These are phyloP conservation scores for Drosophila maculinotata DNA, from an alignment of 2,888 invertebrate species.

Conservation along the genomic window DNA sequence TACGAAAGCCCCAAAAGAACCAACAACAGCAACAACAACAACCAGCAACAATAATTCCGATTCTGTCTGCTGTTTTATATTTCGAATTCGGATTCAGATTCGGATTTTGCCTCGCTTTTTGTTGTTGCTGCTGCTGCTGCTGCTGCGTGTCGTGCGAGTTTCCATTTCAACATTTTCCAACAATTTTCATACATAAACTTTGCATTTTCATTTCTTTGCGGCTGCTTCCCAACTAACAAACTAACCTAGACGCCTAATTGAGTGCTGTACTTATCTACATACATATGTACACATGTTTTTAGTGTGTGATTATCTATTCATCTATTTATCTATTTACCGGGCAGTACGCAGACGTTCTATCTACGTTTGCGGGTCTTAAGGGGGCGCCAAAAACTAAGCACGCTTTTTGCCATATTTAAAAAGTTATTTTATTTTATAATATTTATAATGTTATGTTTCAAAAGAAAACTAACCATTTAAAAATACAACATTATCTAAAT, in stretches of 20 bases:
- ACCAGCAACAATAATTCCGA: constrained; percentile 4
- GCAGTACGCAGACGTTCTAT: constrained; percentile 47
- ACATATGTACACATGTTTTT: constrained; percentile 3
- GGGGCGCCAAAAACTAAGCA: constrained; percentile 15
- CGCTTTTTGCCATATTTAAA: too few species aligned
- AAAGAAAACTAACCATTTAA: too few species aligned
- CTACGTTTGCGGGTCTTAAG: not conserved
- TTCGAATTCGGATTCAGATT: constrained; percentile 15
- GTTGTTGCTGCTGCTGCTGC: constrained; percentile 10
- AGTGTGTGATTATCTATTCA: not conserved
- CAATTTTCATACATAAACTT: constrained; percentile 75
- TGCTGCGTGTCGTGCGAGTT: constrained; percentile 65
- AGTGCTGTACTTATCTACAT: constrained; percentile 34
- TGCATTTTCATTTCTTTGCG: constrained; percentile 50
- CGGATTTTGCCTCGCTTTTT: constrained; percentile 18
- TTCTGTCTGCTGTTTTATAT: constrained; percentile 47
- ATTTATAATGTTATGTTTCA: too few species aligned
- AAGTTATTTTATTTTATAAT: too few species aligned
- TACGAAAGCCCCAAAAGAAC: constrained; percentile 51
- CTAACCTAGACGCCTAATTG: constrained; percentile 65
- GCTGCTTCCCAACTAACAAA: constrained; percentile 10
- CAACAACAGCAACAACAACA: constrained; percentile 7
- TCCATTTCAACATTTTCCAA: constrained; percentile 80
- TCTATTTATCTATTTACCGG: constrained; percentile 2
- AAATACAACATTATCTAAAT: too few species aligned